Evolutionary conservation across 2,113 vertebrate species (phyloP), one percentile per base, ranked within the genome.

Genomic region (Sitta europaea): DNA sequence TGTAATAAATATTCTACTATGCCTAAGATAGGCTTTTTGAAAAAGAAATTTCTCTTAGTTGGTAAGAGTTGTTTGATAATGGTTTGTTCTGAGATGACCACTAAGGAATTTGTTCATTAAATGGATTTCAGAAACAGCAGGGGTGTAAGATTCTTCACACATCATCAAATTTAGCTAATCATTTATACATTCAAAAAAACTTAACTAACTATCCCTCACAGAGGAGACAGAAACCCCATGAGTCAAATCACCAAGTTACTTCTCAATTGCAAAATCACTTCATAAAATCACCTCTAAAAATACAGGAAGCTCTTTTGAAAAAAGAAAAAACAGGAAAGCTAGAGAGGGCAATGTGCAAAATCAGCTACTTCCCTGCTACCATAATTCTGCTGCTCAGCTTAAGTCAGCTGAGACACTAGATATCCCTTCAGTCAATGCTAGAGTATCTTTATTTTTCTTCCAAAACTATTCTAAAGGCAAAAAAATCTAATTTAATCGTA

Each of bases 71-170:
- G 12, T 35, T 94, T 48, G 40, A 80, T 97, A 95, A 97, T 40
- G 57, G 59, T 71, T 86, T 94, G 58, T 90, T 92, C 83, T 19
- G 67, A 96, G 85, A 78, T 75, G 74, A 91, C 87, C 90, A 83
- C 5, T 22, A 71, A 59, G 67, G 48, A 51, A 95, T 85, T 97
- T 92, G 80, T 92, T 96, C 91, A 65, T 42, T 78, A 91, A 96
- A 19, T 28, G 72, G 84, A 95, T 94, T 95, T 96, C 88, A 92
- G 86, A 88, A 94, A n/a, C 36, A 75, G 45, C 66, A 79, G 59
- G 45, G 33, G 10, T 75, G 43, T 90, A 88, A 77, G 61, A 76
- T 67, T 72, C 72, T 88, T 50, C 58, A 88, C 23, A 40, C 29
- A 55, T 36, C 31, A 47, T 77, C 67, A 55, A 27, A 80, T 92